phyloP scores from a whole-genome alignment of 2,113 vertebrate genomes.

The Mormoops blainvillei region DNA sequence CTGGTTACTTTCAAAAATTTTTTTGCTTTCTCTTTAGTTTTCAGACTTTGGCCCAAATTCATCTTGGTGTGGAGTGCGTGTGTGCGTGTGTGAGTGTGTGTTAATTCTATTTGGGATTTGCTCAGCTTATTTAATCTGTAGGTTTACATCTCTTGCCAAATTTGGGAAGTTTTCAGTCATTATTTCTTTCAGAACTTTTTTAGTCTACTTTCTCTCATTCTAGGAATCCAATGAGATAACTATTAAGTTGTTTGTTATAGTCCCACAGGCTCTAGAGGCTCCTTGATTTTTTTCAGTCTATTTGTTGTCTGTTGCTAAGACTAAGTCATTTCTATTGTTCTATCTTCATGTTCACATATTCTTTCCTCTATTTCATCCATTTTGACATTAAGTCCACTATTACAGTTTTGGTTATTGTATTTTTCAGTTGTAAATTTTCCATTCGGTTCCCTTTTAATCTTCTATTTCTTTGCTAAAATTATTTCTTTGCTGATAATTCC shows the following conservation, averaged over 20 bases:
- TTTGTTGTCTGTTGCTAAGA: background rate
- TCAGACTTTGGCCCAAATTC: background rate
- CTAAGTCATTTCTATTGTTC: background rate
- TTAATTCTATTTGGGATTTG: background rate
- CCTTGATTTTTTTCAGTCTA: background rate
- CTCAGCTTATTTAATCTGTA: background rate
- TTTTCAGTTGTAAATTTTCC: background rate
- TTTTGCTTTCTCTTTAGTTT: background rate
- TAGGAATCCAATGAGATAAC: background rate
- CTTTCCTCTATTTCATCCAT: background rate
- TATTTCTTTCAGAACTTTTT: background rate
- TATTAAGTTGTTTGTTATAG: background rate
- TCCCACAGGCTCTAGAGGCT: background rate
- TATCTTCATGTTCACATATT: background rate
- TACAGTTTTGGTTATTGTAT: background rate
- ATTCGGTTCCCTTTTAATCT: background rate
- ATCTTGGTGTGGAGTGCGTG: background rate
- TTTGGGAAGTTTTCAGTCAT: background rate
- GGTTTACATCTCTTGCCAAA: background rate
- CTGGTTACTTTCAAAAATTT: background rate
- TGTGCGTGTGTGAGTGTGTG: background rate
- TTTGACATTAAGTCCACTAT: background rate
- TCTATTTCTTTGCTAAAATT: background rate
- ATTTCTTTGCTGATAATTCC: background rate
- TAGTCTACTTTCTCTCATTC: background rate